Evolutionary conservation across 2,797 vertebrate species (phyloP), one percentile per base, ranked within the genome.

Genomic region (Natrix natrix): DNA sequence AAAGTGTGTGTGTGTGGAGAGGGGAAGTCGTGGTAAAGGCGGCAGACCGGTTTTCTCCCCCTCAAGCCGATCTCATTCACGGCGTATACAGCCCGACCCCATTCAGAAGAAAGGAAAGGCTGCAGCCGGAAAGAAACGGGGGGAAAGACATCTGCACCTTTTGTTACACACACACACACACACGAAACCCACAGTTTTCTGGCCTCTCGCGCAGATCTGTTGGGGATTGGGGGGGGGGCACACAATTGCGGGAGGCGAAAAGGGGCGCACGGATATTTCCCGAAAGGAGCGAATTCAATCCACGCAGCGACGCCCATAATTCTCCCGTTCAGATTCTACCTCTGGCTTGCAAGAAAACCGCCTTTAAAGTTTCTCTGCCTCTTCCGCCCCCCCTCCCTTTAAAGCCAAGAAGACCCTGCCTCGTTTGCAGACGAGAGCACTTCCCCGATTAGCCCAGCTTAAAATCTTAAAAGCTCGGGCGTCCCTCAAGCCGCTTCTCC

Each of bases 271-370:
- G 32, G 55, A 87, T 24, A 8, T 92, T 88, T 48, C 90, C 5
- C 48, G 86, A 92, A 78, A 88, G 48, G 92, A 43, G 88, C 24
- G 13, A 26, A 56, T 91, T 43, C 60, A 22, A 54, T 57, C 54
- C 93, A 3, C 13, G 26, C 66, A 37, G 52, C 28, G 90, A 89
- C 83, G 93, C 43, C 87, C 86, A 60, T 93, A 93, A 93, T 95
- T 92, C 92, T 10, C 94, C 87, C 91, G n/a, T 55, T 66, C 66
- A 88, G 94, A 91, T 92, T 60, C 69, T 92, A 88, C 92, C 32
- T 37, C 54, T 32, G 56, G 89, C 92, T 93, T 92, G 95, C n/a
- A 95, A 96, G 94, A 94, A 94, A 94, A 28, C 88, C 87, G 26
- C 8, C 69, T 63, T 78, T 2, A 55, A 88, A 92, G 14, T 54